A percentile compares a stretch with the other conserved stretches of the same genome.
These are phyloP conservation scores for Octopus bimaculoides DNA, from an alignment of 1,140 invertebrate genomes.

Conservation along the genomic window DNA sequence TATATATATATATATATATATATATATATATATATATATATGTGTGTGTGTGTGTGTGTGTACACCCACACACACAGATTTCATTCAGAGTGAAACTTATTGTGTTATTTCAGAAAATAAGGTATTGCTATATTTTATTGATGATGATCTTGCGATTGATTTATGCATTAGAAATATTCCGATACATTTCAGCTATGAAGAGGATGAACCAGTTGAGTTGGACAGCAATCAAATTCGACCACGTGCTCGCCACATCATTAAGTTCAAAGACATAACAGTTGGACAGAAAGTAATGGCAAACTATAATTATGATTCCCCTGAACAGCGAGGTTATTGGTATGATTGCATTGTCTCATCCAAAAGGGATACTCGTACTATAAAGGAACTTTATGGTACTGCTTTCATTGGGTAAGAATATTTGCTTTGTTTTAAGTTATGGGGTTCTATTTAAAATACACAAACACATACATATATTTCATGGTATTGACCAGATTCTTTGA, in stretches of 20 bases:
- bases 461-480: too few species aligned
- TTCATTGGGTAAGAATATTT: conserved; percentile 50
- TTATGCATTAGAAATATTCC: too few species aligned
- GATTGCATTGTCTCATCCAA: conserved; percentile 62
- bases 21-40: too few species aligned
- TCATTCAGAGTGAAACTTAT: too few species aligned
- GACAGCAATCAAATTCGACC: conserved; percentile 66
- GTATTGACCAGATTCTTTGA: background rate
- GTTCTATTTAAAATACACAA: background rate
- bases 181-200: conserved; percentile 51
- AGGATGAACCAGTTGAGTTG: conserved; percentile 59
- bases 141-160: too few species aligned
- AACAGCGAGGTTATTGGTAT: conserved; percentile 74
- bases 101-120: too few species aligned
- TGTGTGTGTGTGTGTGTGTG: too few species aligned
- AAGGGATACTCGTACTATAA: conserved; percentile 47
- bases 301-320: conserved; percentile 72
- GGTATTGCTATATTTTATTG: too few species aligned
- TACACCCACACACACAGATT: too few species aligned
- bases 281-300: conserved; percentile 73
- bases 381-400: conserved; percentile 53
- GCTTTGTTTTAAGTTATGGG: background rate
- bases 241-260: conserved; percentile 62
- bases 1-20: too few species aligned
- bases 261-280: conserved; percentile 62